Conservation (phyloP, 64 coral and sea anemone species). For the Dendronephthya gigantea region DNA sequence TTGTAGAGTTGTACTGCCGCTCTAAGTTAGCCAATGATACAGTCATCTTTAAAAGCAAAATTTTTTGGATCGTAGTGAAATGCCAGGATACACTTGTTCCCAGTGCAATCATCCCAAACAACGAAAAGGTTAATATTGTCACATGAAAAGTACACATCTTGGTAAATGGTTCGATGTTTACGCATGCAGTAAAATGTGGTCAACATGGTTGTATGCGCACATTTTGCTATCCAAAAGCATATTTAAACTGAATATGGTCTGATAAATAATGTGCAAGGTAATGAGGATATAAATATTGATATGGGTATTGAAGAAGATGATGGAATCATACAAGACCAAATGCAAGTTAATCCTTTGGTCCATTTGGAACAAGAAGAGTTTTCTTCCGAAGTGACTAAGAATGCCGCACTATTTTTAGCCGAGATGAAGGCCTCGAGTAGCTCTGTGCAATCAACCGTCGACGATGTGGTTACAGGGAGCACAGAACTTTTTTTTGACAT, state of each 20-base stretch:
- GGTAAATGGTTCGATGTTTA: not conserved
- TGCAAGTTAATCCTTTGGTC: not conserved
- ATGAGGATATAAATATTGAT: not conserved
- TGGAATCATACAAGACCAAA: not conserved
- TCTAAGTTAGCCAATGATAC: too few relatives aligned
- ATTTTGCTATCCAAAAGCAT: not conserved
- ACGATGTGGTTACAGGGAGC: not conserved
- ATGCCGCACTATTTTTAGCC: not conserved
- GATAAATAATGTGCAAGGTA: not conserved
- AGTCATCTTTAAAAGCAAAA: too few relatives aligned
- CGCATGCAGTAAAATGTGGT: not conserved
- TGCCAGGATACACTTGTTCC: not conserved
- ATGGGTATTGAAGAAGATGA: not conserved
- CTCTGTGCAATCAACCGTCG: not conserved
- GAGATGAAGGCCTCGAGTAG: not conserved
- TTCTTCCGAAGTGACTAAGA: not conserved
- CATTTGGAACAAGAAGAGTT: not conserved
- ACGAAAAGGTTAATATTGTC: not conserved
- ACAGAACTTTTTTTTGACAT: not conserved
- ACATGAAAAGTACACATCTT: not conserved
- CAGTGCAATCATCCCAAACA: not conserved
- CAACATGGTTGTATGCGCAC: constrained; percentile 3
- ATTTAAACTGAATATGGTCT: not conserved
- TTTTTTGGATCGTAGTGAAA: not conserved
- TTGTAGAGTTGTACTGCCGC: too few relatives aligned